phyloP scores from a whole-genome alignment of 1,140 invertebrate species.

The Elysia chlorotica region DNA sequence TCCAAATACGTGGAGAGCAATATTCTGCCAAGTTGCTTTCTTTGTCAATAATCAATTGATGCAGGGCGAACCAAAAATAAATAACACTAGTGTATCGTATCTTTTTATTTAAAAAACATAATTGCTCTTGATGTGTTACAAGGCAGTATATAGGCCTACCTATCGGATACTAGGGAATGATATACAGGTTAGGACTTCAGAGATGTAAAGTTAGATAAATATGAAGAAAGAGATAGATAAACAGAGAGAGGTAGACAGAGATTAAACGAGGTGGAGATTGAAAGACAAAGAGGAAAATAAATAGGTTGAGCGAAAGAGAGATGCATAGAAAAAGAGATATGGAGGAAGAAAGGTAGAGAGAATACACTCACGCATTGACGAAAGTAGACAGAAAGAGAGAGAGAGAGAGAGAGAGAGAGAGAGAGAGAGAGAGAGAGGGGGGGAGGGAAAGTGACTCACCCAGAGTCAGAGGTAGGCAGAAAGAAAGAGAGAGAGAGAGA shows the following conservation, averaged over 20 bases:
- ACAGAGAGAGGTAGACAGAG: not conserved
- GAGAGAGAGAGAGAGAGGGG: not conserved
- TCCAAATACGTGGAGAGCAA: no score
- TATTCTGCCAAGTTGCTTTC: no score
- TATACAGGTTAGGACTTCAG: no score
- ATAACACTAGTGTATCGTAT: no score
- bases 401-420: not conserved
- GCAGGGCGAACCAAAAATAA: no score
- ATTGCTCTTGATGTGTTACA: no score
- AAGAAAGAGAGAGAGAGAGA: not conserved
- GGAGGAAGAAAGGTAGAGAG: not conserved
- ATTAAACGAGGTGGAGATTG: slow-evolving; percentile 2
- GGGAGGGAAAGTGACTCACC: not conserved
- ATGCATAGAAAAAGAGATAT: slow-evolving; percentile 8
- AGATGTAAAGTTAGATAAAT: not conserved
- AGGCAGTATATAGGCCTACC: no score
- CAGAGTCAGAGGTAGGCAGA: not conserved
- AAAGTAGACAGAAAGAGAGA: slow-evolving; percentile 19
- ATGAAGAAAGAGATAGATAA: not conserved
- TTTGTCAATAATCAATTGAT: no score
- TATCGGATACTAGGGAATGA: no score
- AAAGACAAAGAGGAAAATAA: slow-evolving; percentile 1
- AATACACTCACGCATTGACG: no score
- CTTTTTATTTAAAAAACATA: no score
- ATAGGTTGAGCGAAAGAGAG: slow-evolving; percentile 14